Evolutionary conservation across 2,797 vertebrate genomes (phyloP).

Genomic region (Thaleichthys pacificus): DNA sequence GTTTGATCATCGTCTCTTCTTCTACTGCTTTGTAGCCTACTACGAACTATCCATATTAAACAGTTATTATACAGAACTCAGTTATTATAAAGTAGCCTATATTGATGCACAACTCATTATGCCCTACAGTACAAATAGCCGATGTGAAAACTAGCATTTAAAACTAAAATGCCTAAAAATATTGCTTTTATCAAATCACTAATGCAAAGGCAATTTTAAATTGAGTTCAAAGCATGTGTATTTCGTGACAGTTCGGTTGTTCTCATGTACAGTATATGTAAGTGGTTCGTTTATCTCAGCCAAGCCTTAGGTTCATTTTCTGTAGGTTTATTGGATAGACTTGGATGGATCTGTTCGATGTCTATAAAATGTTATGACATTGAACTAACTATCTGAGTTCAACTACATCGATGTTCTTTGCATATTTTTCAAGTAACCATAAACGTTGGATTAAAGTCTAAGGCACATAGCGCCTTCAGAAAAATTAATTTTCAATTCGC

Average conservation of each 20-base stretch:
- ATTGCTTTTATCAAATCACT: background rate
- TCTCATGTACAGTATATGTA: too few relatives aligned
- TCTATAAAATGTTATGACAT: background rate
- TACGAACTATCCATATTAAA: too few relatives aligned
- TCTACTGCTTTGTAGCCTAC: too few relatives aligned
- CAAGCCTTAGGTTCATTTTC: background rate
- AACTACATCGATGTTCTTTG: background rate
- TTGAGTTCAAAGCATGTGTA: too few relatives aligned
- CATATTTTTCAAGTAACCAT: conserved; percentile 1
- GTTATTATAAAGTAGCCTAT: too few relatives aligned
- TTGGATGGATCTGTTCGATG: background rate
- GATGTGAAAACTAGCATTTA: too few relatives aligned
- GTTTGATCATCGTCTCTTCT: too few relatives aligned
- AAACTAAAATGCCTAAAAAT: too few relatives aligned
- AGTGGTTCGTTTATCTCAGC: background rate
- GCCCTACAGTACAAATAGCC: too few relatives aligned
- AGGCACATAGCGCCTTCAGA: background rate
- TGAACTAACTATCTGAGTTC: background rate
- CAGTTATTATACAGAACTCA: too few relatives aligned
- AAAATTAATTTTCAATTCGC: background rate
- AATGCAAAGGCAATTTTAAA: background rate
- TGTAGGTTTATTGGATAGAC: background rate
- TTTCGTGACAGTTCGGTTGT: background rate
- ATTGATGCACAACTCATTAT: too few relatives aligned
- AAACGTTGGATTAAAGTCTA: background rate